Conservation (phyloP, 1,140 invertebrate species). For the Yoshiicerus persimilis region DNA sequence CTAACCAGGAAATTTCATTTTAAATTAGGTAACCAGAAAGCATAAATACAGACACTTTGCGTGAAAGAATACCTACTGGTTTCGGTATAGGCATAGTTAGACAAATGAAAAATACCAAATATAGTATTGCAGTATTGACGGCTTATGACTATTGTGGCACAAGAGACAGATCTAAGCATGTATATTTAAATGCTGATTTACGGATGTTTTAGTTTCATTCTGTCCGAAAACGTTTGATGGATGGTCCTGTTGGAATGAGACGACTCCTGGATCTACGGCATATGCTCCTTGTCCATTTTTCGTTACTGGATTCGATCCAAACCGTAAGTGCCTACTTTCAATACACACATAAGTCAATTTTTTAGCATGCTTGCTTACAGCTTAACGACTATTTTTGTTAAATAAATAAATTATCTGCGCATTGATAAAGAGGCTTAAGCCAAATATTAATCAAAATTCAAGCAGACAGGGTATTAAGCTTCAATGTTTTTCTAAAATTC, state of each 20-base stretch:
- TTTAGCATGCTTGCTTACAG: background rate
- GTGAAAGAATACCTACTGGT: too few species aligned
- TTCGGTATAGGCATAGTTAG: too few species aligned
- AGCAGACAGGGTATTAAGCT: too few species aligned
- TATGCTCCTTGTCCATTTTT: conserved; percentile 57
- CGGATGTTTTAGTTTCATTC: conserved; percentile 46
- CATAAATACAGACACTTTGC: too few species aligned
- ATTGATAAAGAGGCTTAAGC: background rate
- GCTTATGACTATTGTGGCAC: too few species aligned
- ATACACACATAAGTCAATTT: background rate
- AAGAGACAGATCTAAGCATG: too few species aligned
- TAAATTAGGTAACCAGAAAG: too few species aligned
- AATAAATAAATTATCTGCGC: background rate
- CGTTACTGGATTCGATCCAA: conserved; percentile 54
- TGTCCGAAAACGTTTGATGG: conserved; percentile 60
- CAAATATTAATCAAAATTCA: background rate
- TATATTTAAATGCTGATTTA: background rate
- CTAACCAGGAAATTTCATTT: too few species aligned
- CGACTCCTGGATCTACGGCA: conserved; percentile 56
- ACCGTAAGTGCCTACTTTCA: conserved; percentile 50
- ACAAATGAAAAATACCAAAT: too few species aligned
- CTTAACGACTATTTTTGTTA: background rate
- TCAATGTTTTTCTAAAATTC: too few species aligned
- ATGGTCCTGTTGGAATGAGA: conserved; percentile 62
- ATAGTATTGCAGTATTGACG: too few species aligned